Percentiles rank a stretch among this genome's conserved stretches.
These are phyloP conservation scores for Seira musarum DNA, from an alignment of 2,888 invertebrate genomes.

Conservation along the genomic window DNA sequence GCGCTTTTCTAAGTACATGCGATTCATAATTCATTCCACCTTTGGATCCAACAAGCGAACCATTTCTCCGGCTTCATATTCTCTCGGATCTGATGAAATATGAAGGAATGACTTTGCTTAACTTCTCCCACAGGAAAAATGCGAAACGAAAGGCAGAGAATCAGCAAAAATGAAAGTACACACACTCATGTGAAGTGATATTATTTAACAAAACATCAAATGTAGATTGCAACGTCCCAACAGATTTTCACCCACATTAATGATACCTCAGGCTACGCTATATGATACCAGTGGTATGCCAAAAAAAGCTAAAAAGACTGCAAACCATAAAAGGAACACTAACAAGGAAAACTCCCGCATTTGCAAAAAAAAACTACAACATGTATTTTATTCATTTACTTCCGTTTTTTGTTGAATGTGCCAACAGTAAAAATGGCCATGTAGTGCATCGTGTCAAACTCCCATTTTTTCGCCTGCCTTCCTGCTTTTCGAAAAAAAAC, in stretches of 20 bases:
- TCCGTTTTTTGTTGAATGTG: neutral
- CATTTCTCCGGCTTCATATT: neutral
- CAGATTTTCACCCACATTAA: neutral
- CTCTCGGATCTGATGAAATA: neutral
- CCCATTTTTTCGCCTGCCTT: neutral
- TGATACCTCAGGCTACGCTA: neutral
- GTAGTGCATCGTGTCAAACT: constrained; percentile 1
- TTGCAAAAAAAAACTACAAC: neutral
- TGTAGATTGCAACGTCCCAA: neutral
- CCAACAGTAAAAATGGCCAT: neutral
- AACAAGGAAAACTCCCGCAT: neutral
- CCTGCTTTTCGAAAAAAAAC: neutral
- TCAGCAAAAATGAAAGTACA: neutral
- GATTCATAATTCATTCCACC: neutral
- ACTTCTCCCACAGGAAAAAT: constrained; percentile 1
- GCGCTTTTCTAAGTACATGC: neutral
- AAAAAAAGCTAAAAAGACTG: neutral
- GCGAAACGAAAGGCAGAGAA: neutral
- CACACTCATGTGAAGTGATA: neutral
- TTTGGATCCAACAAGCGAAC: neutral
- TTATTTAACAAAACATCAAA: neutral
- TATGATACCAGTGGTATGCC: constrained; percentile 5
- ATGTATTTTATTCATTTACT: neutral
- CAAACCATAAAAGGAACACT: neutral
- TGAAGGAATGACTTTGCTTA: neutral